These are phyloP conservation scores for Glaucidium brasilianum DNA, from an alignment of 2,113 vertebrate genomes.

Conservation along the genomic window DNA sequence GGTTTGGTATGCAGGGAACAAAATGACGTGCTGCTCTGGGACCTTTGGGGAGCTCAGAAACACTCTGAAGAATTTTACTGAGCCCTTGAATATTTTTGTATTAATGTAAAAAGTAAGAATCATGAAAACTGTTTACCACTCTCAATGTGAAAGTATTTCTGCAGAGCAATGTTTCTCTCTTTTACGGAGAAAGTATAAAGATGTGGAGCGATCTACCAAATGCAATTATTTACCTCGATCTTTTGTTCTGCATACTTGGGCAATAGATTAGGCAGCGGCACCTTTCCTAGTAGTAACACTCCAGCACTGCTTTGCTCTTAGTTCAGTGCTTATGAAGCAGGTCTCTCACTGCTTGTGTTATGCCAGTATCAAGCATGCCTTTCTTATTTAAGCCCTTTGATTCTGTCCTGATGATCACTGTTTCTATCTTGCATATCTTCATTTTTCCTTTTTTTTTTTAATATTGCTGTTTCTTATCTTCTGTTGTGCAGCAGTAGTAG, in stretches of 20 bases:
- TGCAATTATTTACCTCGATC: accelerated
- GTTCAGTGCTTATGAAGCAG: neutral
- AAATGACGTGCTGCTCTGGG: accelerated
- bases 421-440: accelerated
- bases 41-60: accelerated
- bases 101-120: accelerated
- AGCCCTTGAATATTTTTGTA: accelerated
- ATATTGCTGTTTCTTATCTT: accelerated
- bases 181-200: accelerated
- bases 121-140: accelerated
- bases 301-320: neutral
- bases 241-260: accelerated
- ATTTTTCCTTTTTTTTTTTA: neutral
- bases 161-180: neutral
- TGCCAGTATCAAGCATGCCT: accelerated
- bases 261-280: accelerated
- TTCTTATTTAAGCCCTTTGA: neutral
- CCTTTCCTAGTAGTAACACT: neutral
- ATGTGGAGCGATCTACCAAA: neutral
- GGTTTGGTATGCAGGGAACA: neutral
- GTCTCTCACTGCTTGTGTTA: neutral
- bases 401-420: neutral
- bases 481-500: neutral
- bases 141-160: accelerated
- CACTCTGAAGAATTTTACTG: accelerated